Evolutionary conservation across 2,113 vertebrate genomes (phyloP), one percentile per base, ranked within the genome.

Genomic region (Corythoichthys haematopterus): DNA sequence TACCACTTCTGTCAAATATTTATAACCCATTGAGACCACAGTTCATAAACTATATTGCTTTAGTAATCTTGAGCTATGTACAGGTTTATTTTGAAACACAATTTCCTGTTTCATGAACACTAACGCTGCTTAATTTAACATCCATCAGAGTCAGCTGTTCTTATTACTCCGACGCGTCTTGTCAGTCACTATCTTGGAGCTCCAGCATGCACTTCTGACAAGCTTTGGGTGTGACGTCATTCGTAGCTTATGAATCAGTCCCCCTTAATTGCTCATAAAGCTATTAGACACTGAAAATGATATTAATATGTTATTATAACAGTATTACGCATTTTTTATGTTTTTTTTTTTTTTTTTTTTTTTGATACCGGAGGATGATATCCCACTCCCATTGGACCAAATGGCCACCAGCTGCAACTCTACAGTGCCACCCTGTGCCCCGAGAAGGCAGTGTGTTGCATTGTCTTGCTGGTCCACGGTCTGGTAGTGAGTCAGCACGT

Each of bases 401-500:
- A 36, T 57, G 55, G 55, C 55, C 55, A 57, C 6, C 33, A 14
- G 55, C 33, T 57, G 13, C 55, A 36, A 36, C 55, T 15, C 53
- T 20, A 73, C 77, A 88, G 84, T 72, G 70, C 80, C 87, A 56
- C 70, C 90, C 89, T 71, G 76, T 74, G 90, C 7, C 12, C 12
- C 43, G 28, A 46, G 20, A 46, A 28, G 43, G 8, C 43, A 33
- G 6, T 62, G 43, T 11, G 7, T 74, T 55, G 83, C 83, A 74
- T 40, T 60, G 48, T 20, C 46, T 43, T 45, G n/a, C 9, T 14
- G 60, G 37, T 48, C 38, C 62, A 55, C 43, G 28, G 13, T 36
- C 33, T 36, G 43, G 28, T 62, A 20, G 47, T 91, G 89, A 91
- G 84, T 91, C 88, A 90, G 87, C 89, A 47, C 57, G 70, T 28